Base-by-base conservation (phyloP, 2,888 invertebrate genomes). In the Lasioglossum pauxillum region DNA sequence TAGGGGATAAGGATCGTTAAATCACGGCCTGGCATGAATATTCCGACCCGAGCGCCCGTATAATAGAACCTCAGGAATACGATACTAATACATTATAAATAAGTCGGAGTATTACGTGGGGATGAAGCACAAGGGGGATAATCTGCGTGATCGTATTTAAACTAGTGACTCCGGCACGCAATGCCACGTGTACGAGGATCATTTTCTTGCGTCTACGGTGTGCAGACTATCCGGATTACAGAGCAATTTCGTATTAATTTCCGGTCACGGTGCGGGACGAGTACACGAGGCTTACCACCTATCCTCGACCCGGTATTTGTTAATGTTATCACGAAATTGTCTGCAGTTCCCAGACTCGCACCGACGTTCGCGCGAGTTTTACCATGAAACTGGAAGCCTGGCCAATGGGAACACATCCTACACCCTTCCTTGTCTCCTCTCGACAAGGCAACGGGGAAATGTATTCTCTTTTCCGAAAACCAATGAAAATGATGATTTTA, bases 161-260 rank as follows among this genome's bases (percentile, higher is more conserved):
- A 91, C 90, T 90, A 90, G 88, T 91, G 76, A 87, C 82, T 82
- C 81, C 57, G 60, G 85, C 91, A 91, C 91, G 91, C 91, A 91
- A 91, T 82, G 91, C 89, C 88, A 91, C 90, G 88, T 90, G 91
- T 84, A 81, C 87, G 71, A 83, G 90, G 91, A 91, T 90, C 86
- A 89, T 91, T 92, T 91, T 90, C 92, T 90, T 91, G 86, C 86
- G 85, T 90, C 90, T 88, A 92, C 84, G 78, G 85, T 78, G 83
- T 83, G 87, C 91, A 89, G 92, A 91, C 90, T 90, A 89, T 89
- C 83, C 88, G 91, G 91, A 91, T 91, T 91, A 91, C 87, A 89
- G 86, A 78, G 90, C 92, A 91, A 91, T 91, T 92, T 92, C 91
- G 88, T 90, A 91, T 92, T 91, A 91, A 91, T 91, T 91, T 91